Percentiles rank a stretch among this genome's conserved stretches.
Evolutionary conservation across 2,113 vertebrate genomes (phyloP).

Genomic region (Myotis brandtii): DNA sequence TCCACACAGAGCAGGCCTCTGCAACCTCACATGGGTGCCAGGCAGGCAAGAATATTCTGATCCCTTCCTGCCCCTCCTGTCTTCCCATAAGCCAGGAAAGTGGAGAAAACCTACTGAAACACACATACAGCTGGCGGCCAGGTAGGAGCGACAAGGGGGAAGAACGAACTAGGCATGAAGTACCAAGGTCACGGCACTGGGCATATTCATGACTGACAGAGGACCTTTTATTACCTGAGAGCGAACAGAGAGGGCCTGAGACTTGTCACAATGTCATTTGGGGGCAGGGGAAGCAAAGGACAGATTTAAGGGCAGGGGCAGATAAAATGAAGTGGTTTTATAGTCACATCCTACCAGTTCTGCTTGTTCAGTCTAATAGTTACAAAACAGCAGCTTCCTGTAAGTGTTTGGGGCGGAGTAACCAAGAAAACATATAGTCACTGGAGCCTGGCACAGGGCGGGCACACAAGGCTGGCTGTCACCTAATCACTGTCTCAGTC

Average conservation of each 20-base stretch:
- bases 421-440: fast-evolving
- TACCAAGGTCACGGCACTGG: background rate
- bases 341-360: background rate
- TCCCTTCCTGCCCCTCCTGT: background rate
- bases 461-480: background rate
- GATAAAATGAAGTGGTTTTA: background rate
- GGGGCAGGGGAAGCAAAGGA: background rate
- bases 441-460: fast-evolving
- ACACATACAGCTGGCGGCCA: background rate
- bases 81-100: background rate
- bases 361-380: background rate
- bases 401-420: background rate
- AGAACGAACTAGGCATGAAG: background rate
- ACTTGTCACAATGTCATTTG: no score
- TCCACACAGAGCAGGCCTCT: background rate
- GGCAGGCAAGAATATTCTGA: background rate
- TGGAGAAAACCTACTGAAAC: background rate
- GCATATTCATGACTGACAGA: background rate
- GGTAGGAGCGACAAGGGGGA: no score
- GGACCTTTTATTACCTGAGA: background rate
- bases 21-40: background rate
- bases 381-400: background rate
- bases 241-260: background rate
- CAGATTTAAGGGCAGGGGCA: background rate
- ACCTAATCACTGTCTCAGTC: no score